phyloP scores from a whole-genome alignment of 1,140 invertebrate species.

The Brachionus rotundiformis region DNA sequence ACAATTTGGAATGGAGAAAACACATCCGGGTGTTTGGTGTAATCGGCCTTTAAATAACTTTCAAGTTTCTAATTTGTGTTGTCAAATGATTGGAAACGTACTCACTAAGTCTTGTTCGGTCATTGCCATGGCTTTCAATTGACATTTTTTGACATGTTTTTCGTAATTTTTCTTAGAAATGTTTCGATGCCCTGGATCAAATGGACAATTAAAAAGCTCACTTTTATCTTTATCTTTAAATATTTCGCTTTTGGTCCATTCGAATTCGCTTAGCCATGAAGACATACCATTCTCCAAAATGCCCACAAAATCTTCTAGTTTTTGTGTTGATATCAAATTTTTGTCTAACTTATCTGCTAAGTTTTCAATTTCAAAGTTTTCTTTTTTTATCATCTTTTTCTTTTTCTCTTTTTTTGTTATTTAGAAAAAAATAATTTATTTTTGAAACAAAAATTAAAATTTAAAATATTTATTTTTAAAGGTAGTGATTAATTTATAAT shows the following conservation, averaged over 20 bases:
- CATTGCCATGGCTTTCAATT: not conserved
- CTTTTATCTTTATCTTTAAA: not conserved
- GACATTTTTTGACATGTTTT: slow-evolving; percentile 34
- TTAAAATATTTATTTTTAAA: slow-evolving; percentile 39
- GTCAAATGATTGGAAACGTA: not conserved
- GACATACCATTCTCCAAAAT: slow-evolving; percentile 29
- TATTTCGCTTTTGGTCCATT: not conserved
- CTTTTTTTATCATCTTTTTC: slow-evolving; percentile 19
- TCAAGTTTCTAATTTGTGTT: not conserved
- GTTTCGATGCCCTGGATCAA: not conserved
- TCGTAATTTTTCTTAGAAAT: slow-evolving; percentile 17
- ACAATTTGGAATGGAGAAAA: slow-evolving; percentile 31
- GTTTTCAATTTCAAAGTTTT: not conserved
- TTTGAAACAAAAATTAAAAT: slow-evolving; percentile 1
- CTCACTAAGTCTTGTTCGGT: slow-evolving; percentile 28
- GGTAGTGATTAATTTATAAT: slow-evolving; percentile 8
- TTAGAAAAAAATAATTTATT: slow-evolving; percentile 14
- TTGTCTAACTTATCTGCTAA: not conserved
- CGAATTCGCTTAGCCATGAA: not conserved
- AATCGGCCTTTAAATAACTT: not conserved
- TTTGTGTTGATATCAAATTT: slow-evolving; percentile 14
- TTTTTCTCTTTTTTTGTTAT: not conserved
- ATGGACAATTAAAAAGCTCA: slow-evolving; percentile 18
- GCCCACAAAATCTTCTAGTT: slow-evolving; percentile 6
- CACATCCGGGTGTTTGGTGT: slow-evolving; percentile 16